These are phyloP conservation scores for Ormia ochracea DNA, from an alignment of 2,888 invertebrate genomes.

Conservation along the genomic window DNA sequence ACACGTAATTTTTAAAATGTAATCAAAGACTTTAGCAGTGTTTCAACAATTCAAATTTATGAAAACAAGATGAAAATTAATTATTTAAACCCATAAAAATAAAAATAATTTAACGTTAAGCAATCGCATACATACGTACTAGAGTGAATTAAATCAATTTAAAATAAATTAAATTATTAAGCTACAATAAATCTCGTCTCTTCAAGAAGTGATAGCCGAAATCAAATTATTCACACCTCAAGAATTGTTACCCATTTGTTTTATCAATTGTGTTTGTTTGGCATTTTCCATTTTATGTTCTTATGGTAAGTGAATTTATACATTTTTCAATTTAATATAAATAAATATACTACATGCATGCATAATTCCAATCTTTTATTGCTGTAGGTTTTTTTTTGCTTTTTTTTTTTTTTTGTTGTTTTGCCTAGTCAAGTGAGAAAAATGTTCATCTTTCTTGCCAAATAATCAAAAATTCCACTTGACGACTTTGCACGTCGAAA, in stretches of 20 bases:
- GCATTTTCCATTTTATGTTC: conserved; percentile 65
- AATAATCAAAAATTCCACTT: conserved; percentile 30
- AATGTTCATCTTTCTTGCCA: conserved; percentile 36
- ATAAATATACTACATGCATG: conserved; percentile 11
- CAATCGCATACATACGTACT: conserved; percentile 20
- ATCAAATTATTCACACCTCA: conserved; percentile 59
- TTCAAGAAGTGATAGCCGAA: conserved; percentile 48
- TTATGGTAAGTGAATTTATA: conserved; percentile 60
- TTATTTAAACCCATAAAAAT: not conserved
- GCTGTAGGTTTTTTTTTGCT: too few species aligned
- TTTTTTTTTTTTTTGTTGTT: conserved; percentile 37
- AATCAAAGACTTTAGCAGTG: conserved; percentile 1
- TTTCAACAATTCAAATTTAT: conserved; percentile 18
- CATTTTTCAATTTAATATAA: not conserved
- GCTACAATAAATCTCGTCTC: conserved; percentile 51
- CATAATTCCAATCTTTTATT: too few species aligned
- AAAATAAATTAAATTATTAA: conserved; percentile 42
- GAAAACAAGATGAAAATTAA: conserved; percentile 14
- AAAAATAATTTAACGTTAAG: conserved; percentile 19
- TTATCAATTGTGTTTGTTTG: conserved; percentile 60
- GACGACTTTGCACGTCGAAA: not conserved
- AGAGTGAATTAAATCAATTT: conserved; percentile 31
- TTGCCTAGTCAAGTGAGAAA: conserved; percentile 53
- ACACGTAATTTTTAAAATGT: conserved; percentile 5
- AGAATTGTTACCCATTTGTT: conserved; percentile 56